These are phyloP conservation scores for Plectus sambesii DNA, from an alignment of 1,140 invertebrate species.

Conservation along the genomic window DNA sequence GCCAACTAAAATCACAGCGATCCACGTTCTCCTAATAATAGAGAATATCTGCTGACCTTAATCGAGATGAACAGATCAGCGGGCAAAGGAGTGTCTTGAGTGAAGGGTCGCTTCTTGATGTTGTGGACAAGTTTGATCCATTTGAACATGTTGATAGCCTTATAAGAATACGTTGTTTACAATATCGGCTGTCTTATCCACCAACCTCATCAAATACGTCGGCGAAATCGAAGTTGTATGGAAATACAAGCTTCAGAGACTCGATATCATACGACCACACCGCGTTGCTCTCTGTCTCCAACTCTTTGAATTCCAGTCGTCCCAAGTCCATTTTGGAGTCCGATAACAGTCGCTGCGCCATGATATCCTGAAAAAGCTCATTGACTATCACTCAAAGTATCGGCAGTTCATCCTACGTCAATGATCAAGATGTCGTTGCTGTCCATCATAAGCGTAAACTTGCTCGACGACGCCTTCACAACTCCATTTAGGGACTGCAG, in stretches of 20 bases:
- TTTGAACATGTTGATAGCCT: conserved; percentile 67
- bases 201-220: conserved; percentile 84
- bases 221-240: conserved; percentile 83
- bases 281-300: conserved; percentile 30
- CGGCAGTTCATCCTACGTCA: no score
- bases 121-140: conserved; percentile 77
- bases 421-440: no score
- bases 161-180: conserved; percentile 27
- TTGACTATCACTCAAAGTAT: no score
- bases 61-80: conserved; percentile 67
- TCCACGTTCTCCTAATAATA: conserved; percentile 7
- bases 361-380: no score
- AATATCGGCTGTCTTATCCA: conserved; percentile 14
- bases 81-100: conserved; percentile 59
- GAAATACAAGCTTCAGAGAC: conserved; percentile 65
- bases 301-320: conserved; percentile 25
- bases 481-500: no score
- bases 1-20: conserved; percentile 52
- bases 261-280: conserved; percentile 56
- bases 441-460: no score
- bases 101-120: conserved; percentile 59
- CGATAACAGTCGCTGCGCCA: conserved; percentile 14
- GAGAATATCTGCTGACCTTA: conserved; percentile 60
- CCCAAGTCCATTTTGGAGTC: conserved; percentile 25
- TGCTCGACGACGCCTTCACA: no score